Base-by-base conservation (phyloP, 2,797 vertebrate species). In the Helarctos malayanus region DNA sequence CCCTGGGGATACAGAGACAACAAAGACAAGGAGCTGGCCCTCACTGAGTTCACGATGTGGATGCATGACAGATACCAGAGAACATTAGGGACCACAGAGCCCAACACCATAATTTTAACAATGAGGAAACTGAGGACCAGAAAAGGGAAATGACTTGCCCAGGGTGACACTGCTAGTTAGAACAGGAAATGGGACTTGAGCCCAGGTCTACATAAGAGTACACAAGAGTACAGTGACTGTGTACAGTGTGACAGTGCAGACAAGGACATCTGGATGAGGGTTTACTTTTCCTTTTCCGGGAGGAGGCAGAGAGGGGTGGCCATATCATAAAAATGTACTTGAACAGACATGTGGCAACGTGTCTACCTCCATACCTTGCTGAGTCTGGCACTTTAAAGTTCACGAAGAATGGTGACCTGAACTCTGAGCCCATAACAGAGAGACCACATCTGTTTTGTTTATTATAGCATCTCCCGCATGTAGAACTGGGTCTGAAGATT, bases 381-480 rank as follows among this genome's bases (percentile, higher is more conserved):
- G 49, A 90, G 29, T 49, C 61, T 25, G 81, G 41, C 15, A 96
- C 56, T 78, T 76, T 10, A 49, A 23, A 69, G 52, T 78, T 95
- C 69, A 93, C 69, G 81, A 89, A 91, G 52, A 93, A 87, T 19
- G 52, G 4, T 27, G 32, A 87, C 88, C 32, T 52, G 35, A 91
- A 68, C n/a, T 79, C 27, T 88, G 71, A 80, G 86, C 56, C n/a
- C 29, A 57, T 6, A 35, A 78, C 56, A 69, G 21, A 92, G 47
- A 97, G 45, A 79, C 52, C 16, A 61, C 14, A 86, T 76, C 23
- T 90, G 13, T 76, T 97, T 85, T 96, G 49, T 63, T 94, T 93
- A 68, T 59, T 59, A 84, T 8, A 49, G 52, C 54, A 59, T 85
- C 68, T 86, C 25, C 45, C 73, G 38, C 19, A 32, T 12, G 21